A percentile compares a stretch with the other conserved stretches of the same genome.
Evolutionary conservation across 2,113 vertebrate species (phyloP).

Genomic region (Cervus canadensis): DNA sequence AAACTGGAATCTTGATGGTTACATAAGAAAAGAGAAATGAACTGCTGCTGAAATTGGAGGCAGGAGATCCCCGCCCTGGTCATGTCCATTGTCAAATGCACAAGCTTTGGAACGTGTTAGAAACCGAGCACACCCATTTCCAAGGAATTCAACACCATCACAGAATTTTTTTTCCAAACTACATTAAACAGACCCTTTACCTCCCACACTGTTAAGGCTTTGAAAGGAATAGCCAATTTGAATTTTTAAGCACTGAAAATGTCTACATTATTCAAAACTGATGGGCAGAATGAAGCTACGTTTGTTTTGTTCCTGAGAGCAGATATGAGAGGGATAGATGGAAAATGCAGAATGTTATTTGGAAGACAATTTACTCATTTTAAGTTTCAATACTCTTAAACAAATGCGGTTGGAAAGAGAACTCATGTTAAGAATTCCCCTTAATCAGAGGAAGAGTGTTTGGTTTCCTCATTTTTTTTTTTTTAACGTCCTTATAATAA

Average conservation of each 20-base stretch:
- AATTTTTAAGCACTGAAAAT: slow-evolving; percentile 31
- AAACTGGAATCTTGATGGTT: background rate
- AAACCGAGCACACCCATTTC: background rate
- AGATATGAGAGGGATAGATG: slow-evolving; percentile 1
- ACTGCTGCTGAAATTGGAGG: background rate
- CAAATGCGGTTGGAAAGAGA: slow-evolving; percentile 16
- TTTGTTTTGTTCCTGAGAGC: slow-evolving; percentile 5
- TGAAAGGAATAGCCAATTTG: background rate
- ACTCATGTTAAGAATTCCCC: background rate
- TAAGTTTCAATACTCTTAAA: slow-evolving; percentile 20
- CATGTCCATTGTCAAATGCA: background rate
- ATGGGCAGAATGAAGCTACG: background rate
- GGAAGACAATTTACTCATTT: slow-evolving; percentile 28
- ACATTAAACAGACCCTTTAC: background rate
- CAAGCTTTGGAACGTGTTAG: background rate
- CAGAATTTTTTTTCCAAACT: background rate
- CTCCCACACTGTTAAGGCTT: background rate
- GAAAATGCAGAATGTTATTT: slow-evolving; percentile 23
- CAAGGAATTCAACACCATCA: background rate
- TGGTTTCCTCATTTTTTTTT: background rate
- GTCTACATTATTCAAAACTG: background rate
- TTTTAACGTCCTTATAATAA: background rate
- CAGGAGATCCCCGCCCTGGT: background rate
- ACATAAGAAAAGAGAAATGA: slow-evolving; percentile 38
- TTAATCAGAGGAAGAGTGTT: background rate